Evolutionary conservation across 1,140 invertebrate genomes (phyloP).

Genomic region (Ruditapes philippinarum): DNA sequence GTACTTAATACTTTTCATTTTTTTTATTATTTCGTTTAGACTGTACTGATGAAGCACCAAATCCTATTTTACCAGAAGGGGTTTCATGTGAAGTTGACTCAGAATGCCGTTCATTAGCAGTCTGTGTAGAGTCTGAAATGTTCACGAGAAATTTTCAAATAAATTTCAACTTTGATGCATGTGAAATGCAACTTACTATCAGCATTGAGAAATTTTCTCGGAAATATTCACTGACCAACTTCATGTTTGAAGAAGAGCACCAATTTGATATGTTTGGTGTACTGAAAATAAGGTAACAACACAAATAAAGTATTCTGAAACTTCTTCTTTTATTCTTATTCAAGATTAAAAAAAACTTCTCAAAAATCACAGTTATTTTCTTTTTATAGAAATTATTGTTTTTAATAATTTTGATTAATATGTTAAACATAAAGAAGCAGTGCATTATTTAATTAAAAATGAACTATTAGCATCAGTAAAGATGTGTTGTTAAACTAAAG

Average conservation of each 20-base stretch:
- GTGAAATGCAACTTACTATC: neutral
- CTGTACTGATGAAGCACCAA: neutral
- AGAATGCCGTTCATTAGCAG: neutral
- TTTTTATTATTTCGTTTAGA: neutral
- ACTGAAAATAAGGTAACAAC: constrained; percentile 20
- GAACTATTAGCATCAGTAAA: too few relatives aligned
- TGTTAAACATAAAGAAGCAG: too few relatives aligned
- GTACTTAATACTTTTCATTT: too few relatives aligned
- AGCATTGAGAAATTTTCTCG: neutral
- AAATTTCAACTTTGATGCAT: neutral
- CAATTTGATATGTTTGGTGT: constrained; percentile 19
- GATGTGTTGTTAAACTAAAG: too few relatives aligned
- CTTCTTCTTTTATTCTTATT: too few relatives aligned
- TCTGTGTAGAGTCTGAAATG: neutral
- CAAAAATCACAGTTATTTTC: too few relatives aligned
- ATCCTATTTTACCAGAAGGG: neutral
- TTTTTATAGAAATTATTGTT: too few relatives aligned
- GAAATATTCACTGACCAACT: neutral
- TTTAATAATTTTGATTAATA: too few relatives aligned
- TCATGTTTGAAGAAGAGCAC: neutral
- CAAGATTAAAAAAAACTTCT: too few relatives aligned
- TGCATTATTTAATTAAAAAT: too few relatives aligned
- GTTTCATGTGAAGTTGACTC: neutral
- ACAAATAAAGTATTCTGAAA: too few relatives aligned
- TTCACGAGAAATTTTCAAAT: neutral